These are phyloP conservation scores for Oreochromis niloticus DNA, from an alignment of 2,113 vertebrate species.

Conservation along the genomic window DNA sequence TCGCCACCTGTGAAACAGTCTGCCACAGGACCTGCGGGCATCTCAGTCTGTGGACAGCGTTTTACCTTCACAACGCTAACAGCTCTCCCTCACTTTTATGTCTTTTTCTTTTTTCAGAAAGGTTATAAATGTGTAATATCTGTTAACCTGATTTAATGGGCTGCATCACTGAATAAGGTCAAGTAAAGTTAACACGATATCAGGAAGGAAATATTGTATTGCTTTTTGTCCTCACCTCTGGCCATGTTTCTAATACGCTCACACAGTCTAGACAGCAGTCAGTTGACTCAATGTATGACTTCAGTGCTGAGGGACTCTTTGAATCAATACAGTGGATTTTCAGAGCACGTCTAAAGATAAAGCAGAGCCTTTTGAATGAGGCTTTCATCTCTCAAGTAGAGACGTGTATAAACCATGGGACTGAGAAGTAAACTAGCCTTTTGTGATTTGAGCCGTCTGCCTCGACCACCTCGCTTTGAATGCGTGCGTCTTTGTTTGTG, in stretches of 20 bases:
- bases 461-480: background rate
- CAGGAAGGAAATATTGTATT: background rate
- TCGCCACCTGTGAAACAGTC: background rate
- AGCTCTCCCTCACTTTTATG: background rate
- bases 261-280: background rate
- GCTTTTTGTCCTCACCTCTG: background rate
- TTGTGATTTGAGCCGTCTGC: background rate
- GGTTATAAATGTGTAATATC: background rate
- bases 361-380: background rate
- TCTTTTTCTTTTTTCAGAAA: background rate
- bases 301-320: background rate
- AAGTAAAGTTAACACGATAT: background rate
- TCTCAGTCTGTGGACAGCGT: background rate
- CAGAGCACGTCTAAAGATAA: background rate
- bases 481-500: background rate
- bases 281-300: background rate
- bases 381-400: conserved; percentile 9
- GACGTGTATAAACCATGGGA: background rate
- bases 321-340: conserved; percentile 1
- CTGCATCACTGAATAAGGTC: background rate
- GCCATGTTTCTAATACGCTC: background rate
- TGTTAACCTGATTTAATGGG: background rate
- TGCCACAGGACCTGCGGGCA: background rate
- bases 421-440: background rate
- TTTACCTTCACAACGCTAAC: background rate